A percentile compares a stretch with the other conserved stretches of the same genome.
Conservation (phyloP, 2,113 vertebrate species). For the Perca flavescens region DNA sequence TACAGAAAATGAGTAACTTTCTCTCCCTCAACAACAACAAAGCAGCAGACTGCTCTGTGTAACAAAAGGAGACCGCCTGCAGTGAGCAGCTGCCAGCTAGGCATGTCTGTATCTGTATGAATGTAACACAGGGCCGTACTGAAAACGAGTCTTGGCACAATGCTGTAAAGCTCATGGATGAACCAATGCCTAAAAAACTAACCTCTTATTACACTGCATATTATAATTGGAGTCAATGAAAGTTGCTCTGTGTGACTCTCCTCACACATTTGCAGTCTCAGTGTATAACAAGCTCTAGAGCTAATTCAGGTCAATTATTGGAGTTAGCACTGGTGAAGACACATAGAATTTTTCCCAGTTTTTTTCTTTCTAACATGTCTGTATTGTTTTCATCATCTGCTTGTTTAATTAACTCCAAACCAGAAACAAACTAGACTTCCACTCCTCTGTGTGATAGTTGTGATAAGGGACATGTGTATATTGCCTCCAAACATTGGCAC, state of each 20-base stretch:
- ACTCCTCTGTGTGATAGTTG: not conserved
- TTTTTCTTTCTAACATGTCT: not conserved
- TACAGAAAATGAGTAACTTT: conserved; percentile 4
- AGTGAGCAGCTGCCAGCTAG: conserved; percentile 26
- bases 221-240: not conserved
- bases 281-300: conserved; percentile 1
- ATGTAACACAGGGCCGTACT: conserved; percentile 2
- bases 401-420: conserved; percentile 28
- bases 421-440: conserved; percentile 31
- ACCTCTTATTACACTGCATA: not conserved
- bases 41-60: conserved; percentile 18
- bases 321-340: not conserved
- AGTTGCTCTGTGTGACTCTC: conserved; percentile 5
- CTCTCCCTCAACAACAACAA: not conserved
- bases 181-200: not conserved
- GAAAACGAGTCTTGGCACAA: not conserved
- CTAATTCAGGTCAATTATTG: conserved; percentile 3
- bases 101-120: conserved; percentile 32
- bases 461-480: not conserved
- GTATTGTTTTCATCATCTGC: too few relatives aligned
- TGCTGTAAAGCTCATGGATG: not conserved
- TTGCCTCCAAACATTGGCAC: not conserved
- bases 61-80: conserved; percentile 21
- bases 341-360: not conserved
- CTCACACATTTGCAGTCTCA: not conserved